Base-by-base conservation (phyloP, 37 sponge, comb jelly and placozoan genomes). In the Crambe crambe region DNA sequence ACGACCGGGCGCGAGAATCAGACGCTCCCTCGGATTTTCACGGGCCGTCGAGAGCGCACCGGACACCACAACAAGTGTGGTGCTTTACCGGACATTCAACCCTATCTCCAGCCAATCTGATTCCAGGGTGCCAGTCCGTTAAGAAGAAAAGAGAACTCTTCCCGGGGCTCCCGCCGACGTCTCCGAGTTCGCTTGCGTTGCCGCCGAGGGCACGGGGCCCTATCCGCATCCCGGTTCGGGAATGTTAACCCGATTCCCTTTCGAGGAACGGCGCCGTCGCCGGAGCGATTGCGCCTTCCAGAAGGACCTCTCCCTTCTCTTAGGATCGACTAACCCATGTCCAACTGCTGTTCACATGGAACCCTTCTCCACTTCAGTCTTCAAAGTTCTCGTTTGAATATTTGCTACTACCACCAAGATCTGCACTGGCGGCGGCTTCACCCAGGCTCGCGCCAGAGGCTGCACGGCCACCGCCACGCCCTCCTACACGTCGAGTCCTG, bases 331-430 rank as follows among this genome's bases (percentile, higher is more conserved):
- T 90, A 56, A 90, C 85, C 90, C 90, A 80, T 73, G 82, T 80
- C 90, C 90, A 90, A 84, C 81, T 90, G 85, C 85, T 90, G 85
- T 79, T 90, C 90, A 85, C 78, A 80, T 85, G 90, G 90, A 84
- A 90, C 90, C 90, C 72, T 88, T 84, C 90, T 74, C 90, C 90
- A 89, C 90, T 76, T 89, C 90, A 65, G 90, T 78, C 85, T 89
- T 89, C 90, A 89, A 89, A 79, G 85, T 65, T 84, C 90, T 84
- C 86, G 68, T 80, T 90, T 85, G 90, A 90, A 90, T 90, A 90
- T 75, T 90, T 90, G 90, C 90, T 90, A 85, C 90, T 90, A 90
- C 91, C 91, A 90, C 83, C 86, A 90, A 90, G 91, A 90, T 90
- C 91, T 85, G 83, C 91, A 90, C 91, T 57, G 70, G 85, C 9